Conservation (phyloP, 2,888 invertebrate species). For the Suillia variegata region DNA sequence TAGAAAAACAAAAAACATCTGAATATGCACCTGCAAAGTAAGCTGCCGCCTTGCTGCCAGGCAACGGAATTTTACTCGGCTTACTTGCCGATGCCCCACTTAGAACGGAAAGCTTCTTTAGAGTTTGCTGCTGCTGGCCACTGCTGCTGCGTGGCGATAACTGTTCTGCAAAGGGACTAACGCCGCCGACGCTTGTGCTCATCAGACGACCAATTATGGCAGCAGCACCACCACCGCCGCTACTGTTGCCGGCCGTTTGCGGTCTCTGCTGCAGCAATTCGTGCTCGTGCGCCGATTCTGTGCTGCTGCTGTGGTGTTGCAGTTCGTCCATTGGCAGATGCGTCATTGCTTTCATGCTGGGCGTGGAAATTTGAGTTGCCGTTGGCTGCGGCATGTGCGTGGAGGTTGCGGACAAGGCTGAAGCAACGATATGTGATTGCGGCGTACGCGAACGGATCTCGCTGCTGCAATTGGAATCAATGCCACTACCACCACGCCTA, state of each 20-base stretch:
- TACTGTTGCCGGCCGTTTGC: conserved; percentile 14
- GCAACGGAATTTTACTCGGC: conserved; percentile 77
- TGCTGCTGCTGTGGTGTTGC: conserved; percentile 66
- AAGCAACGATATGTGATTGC: conserved; percentile 24
- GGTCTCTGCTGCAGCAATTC: conserved; percentile 36
- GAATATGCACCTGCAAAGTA: conserved; percentile 36
- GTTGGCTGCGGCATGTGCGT: conserved; percentile 42
- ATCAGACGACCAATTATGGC: conserved; percentile 44
- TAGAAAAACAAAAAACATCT: not conserved
- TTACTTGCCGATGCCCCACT: conserved; percentile 56
- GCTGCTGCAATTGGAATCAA: conserved; percentile 28
- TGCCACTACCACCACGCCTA: conserved; percentile 45
- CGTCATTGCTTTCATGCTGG: conserved; percentile 68
- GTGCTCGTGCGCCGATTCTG: conserved; percentile 70
- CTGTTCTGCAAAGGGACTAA: conserved; percentile 44
- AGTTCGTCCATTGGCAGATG: conserved; percentile 64
- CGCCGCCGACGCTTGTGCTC: conserved; percentile 53
- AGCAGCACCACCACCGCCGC: conserved; percentile 20
- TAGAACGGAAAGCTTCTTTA: conserved; percentile 36
- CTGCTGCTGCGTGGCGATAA: conserved; percentile 26
- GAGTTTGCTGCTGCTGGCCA: conserved; percentile 37
- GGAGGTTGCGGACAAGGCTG: too few species aligned
- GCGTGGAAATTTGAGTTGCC: conserved; percentile 61
- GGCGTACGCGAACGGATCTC: conserved; percentile 38
- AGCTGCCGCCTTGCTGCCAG: conserved; percentile 63